Evolutionary conservation across 1,140 invertebrate genomes (phyloP).

Genomic region (Chironomus tepperi): DNA sequence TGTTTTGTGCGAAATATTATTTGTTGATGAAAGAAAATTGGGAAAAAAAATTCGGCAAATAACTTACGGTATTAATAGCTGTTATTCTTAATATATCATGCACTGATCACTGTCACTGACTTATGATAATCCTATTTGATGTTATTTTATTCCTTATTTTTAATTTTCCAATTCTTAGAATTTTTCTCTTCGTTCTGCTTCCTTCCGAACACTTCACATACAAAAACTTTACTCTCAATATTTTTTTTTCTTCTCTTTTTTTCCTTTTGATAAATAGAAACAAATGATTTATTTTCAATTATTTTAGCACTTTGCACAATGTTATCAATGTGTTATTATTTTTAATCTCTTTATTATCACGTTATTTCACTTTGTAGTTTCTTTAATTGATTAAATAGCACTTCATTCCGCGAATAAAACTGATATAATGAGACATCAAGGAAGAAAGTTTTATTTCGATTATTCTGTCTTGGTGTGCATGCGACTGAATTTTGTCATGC

Average conservation of each 20-base stretch:
- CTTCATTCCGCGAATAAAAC: not conserved
- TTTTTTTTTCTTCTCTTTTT: not conserved
- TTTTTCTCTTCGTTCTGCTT: not conserved
- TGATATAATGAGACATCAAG: slow-evolving; percentile 12
- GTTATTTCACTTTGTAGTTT: not conserved
- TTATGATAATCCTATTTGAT: no score
- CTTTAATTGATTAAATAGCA: not conserved
- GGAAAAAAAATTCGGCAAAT: not conserved
- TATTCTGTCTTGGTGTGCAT: not conserved
- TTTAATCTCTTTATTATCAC: not conserved
- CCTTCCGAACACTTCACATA: not conserved
- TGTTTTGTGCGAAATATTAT: no score
- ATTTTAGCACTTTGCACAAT: not conserved
- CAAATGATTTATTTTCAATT: slow-evolving; percentile 2
- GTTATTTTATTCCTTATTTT: not conserved
- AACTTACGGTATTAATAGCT: not conserved
- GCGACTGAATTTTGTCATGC: not conserved
- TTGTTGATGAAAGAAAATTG: not conserved
- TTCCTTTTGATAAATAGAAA: not conserved
- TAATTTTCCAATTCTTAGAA: not conserved
- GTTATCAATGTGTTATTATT: not conserved
- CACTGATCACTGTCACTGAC: not conserved
- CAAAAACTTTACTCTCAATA: not conserved
- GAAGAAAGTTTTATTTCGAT: slow-evolving; percentile 1
- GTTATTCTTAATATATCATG: not conserved